Evolutionary conservation across 2,113 vertebrate genomes (phyloP).

Genomic region (Gymnarchus niloticus): DNA sequence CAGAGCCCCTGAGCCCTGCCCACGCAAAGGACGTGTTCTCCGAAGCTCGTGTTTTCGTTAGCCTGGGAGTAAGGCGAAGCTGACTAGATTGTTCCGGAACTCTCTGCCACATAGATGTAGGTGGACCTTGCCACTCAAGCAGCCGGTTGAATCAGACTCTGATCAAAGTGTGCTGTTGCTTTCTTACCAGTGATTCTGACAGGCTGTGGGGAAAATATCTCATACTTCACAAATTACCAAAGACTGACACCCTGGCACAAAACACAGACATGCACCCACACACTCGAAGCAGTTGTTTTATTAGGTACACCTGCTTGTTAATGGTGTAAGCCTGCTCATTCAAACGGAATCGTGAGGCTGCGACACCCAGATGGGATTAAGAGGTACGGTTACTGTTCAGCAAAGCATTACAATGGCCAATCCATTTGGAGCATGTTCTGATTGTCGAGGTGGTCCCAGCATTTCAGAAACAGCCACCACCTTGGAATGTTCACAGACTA

Average conservation of each 20-base stretch:
- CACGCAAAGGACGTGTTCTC: neutral
- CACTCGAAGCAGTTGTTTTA: neutral
- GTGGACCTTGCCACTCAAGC: neutral
- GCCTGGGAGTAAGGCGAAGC: constrained; percentile 27
- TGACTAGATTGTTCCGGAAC: constrained; percentile 35
- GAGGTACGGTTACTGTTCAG: neutral
- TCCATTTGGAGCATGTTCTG: neutral
- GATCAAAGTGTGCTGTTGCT: neutral
- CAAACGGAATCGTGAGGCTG: neutral
- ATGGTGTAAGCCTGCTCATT: too few species aligned
- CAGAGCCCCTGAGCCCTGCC: neutral
- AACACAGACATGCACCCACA: neutral
- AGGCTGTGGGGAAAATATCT: neutral
- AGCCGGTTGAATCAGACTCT: neutral
- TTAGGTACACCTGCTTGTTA: neutral
- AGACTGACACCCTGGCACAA: neutral
- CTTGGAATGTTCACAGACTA: too few species aligned
- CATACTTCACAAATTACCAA: neutral
- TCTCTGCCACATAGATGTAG: constrained; percentile 32
- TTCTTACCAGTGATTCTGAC: neutral
- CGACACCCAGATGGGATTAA: neutral
- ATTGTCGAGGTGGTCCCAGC: too few species aligned
- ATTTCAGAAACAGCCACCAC: neutral
- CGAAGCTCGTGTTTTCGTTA: neutral
- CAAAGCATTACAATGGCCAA: neutral